phyloP scores from a whole-genome alignment of 2,888 invertebrate species.

The Philereme transversata region DNA sequence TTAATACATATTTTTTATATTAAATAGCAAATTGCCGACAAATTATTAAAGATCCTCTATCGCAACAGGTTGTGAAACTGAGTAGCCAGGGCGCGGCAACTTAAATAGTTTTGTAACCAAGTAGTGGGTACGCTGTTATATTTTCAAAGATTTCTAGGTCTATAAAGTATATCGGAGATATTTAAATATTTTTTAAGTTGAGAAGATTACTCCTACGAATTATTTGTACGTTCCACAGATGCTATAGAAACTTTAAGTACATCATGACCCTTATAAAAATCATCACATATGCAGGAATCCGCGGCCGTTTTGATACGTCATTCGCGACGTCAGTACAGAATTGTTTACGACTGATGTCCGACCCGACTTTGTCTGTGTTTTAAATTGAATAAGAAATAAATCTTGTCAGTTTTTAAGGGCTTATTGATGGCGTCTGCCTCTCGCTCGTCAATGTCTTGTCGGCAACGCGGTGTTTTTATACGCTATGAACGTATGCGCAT shows the following conservation, averaged over 20 bases:
- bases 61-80: no score
- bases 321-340: slow-evolving; percentile 14
- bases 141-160: no score
- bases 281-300: background rate
- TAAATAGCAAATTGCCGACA: no score
- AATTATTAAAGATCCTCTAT: no score
- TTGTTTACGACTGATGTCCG: slow-evolving; percentile 31
- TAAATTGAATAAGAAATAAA: slow-evolving; percentile 75
- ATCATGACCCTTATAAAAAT: background rate
- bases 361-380: slow-evolving; percentile 47
- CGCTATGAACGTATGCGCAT: slow-evolving; percentile 26
- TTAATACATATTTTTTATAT: no score
- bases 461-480: slow-evolving; percentile 20
- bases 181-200: no score
- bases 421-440: slow-evolving; percentile 52
- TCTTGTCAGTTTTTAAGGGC: slow-evolving; percentile 68
- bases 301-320: background rate
- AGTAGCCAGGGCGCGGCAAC: no score
- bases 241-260: background rate
- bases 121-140: no score
- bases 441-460: slow-evolving; percentile 34
- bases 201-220: no score
- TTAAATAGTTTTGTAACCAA: no score
- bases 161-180: no score
- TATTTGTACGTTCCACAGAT: no score